A percentile compares a stretch with the other conserved stretches of the same genome.
Evolutionary conservation across 2,888 invertebrate genomes (phyloP).

Genomic region (Pachymerium ferrugineum): DNA sequence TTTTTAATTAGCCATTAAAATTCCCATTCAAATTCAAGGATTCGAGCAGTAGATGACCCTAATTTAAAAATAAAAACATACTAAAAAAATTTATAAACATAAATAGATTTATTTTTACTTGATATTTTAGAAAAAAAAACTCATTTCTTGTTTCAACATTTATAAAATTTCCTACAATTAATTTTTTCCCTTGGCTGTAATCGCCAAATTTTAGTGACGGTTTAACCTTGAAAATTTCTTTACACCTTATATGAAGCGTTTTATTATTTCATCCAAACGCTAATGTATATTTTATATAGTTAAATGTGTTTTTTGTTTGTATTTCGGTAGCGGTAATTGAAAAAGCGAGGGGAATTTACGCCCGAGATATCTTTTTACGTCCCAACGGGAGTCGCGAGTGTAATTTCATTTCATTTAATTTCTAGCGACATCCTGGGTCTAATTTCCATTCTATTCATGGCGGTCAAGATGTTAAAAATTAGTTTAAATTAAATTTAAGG

Average conservation of each 20-base stretch:
- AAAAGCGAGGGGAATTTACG: not conserved
- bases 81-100: too few relatives aligned
- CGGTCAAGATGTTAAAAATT: not conserved
- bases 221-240: too few relatives aligned
- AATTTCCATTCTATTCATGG: not conserved
- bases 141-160: not conserved
- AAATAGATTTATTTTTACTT: not conserved
- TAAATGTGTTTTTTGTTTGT: not conserved
- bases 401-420: not conserved
- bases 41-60: not conserved
- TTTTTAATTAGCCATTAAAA: not conserved
- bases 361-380: not conserved
- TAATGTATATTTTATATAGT: too few relatives aligned
- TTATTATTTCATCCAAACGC: too few relatives aligned
- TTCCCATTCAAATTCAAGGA: not conserved
- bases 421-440: not conserved
- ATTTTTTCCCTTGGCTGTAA: too few relatives aligned
- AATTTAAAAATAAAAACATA: not conserved
- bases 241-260: too few relatives aligned
- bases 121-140: not conserved
- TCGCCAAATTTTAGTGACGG: too few relatives aligned
- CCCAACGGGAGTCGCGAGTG: not conserved
- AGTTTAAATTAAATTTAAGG: not conserved
- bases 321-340: not conserved
- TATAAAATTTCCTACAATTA: too few relatives aligned